These are phyloP conservation scores for Choreutis nemorana DNA, from an alignment of 2,888 invertebrate species.

Conservation along the genomic window DNA sequence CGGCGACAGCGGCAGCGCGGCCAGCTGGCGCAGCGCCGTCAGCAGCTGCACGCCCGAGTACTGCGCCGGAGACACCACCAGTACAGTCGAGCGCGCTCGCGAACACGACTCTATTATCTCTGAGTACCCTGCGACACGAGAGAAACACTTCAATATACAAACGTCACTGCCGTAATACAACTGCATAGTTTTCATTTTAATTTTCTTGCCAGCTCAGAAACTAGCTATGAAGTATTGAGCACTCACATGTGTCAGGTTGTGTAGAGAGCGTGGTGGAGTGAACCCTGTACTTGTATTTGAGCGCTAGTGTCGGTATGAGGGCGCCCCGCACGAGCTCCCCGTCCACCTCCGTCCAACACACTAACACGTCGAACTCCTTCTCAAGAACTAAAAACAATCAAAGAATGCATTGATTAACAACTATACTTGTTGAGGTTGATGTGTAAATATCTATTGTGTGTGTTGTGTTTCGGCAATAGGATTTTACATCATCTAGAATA, in stretches of 20 bases:
- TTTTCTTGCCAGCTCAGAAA: neutral
- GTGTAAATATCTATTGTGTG: too few relatives aligned
- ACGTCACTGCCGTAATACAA: neutral
- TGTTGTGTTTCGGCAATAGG: too few relatives aligned
- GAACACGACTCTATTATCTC: slow-evolving; percentile 42
- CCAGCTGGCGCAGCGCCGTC: slow-evolving; percentile 38
- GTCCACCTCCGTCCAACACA: slow-evolving; percentile 70
- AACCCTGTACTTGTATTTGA: slow-evolving; percentile 71
- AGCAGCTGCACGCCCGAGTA: slow-evolving; percentile 44
- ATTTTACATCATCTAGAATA: too few relatives aligned
- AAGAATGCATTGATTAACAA: too few relatives aligned
- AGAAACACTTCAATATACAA: too few relatives aligned
- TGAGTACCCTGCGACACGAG: slow-evolving; percentile 61
- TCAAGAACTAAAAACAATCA: slow-evolving; percentile 31
- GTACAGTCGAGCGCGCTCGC: slow-evolving; percentile 49
- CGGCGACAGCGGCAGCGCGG: slow-evolving; percentile 41
- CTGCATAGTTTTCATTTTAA: neutral
- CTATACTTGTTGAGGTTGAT: too few relatives aligned
- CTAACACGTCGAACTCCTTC: slow-evolving; percentile 70
- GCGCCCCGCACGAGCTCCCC: slow-evolving; percentile 69
- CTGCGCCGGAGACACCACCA: slow-evolving; percentile 52
- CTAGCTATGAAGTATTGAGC: neutral
- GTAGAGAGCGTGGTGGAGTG: slow-evolving; percentile 59
- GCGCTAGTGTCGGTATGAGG: slow-evolving; percentile 68
- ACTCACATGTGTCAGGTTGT: slow-evolving; percentile 63